phyloP scores from a whole-genome alignment of 2,797 vertebrate species.

The Decapterus maruadsi region DNA sequence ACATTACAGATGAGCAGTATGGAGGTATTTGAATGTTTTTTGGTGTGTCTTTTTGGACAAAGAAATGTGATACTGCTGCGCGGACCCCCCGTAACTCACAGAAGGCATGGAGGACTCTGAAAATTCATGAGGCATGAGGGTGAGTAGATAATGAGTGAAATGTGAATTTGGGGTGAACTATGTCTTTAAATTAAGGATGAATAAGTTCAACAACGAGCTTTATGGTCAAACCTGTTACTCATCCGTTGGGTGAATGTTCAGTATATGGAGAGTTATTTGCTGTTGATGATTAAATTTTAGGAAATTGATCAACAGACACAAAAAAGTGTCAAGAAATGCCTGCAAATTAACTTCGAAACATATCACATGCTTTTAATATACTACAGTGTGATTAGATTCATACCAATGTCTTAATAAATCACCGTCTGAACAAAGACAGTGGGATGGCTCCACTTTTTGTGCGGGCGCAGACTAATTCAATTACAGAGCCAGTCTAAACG shows the following conservation, averaged over 20 bases:
- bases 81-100: no score
- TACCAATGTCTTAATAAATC: slow-evolving; percentile 11
- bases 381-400: not conserved
- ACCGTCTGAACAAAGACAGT: slow-evolving; percentile 9
- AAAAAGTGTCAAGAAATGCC: not conserved
- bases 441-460: not conserved
- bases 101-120: no score
- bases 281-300: not conserved
- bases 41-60: no score
- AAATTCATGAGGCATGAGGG: no score
- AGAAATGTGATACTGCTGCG: no score
- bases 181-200: no score
- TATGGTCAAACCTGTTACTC: not conserved
- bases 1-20: no score
- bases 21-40: no score
- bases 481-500: slow-evolving; percentile 7
- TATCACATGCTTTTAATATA: no score
- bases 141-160: no score
- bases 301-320: not conserved
- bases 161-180: no score
- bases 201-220: not conserved
- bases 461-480: slow-evolving; percentile 15
- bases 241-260: no score
- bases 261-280: not conserved
- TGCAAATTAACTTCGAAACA: not conserved